Evolutionary conservation across 2,888 invertebrate genomes (phyloP).

Genomic region (Heliothis peltigera): DNA sequence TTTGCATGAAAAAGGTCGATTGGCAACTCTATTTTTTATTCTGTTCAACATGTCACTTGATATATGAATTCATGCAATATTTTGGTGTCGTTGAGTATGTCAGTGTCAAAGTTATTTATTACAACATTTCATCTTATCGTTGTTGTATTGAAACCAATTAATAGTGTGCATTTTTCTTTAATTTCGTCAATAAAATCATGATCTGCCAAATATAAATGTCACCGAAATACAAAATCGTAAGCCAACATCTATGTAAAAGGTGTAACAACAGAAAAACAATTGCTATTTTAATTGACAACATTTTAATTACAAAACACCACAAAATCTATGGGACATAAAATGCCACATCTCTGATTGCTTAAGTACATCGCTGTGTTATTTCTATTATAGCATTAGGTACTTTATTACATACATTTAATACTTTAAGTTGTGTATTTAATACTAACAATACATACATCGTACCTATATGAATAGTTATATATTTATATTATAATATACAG

Average conservation of each 20-base stretch:
- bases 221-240: slow-evolving; percentile 46
- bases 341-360: slow-evolving; percentile 84
- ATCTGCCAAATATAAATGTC: slow-evolving; percentile 59
- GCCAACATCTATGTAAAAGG: slow-evolving; percentile 41
- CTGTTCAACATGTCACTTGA: slow-evolving; percentile 13
- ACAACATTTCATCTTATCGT: slow-evolving; percentile 1
- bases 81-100: slow-evolving; percentile 4
- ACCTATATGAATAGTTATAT: slow-evolving; percentile 72
- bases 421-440: slow-evolving; percentile 85
- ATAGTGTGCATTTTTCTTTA: slow-evolving; percentile 64
- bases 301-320: slow-evolving; percentile 90
- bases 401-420: slow-evolving; percentile 82
- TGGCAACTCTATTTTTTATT: slow-evolving; percentile 22
- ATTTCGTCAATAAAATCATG: slow-evolving; percentile 63
- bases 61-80: slow-evolving; percentile 12
- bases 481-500: slow-evolving; percentile 80
- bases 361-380: slow-evolving; percentile 83
- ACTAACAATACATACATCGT: slow-evolving; percentile 86
- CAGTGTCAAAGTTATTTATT: slow-evolving; percentile 9
- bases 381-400: slow-evolving; percentile 83
- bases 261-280: slow-evolving; percentile 68
- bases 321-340: slow-evolving; percentile 87
- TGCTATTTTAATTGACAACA: slow-evolving; percentile 86
- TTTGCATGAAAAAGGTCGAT: slow-evolving; percentile 34
- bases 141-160: slow-evolving; percentile 54